A percentile compares a stretch with the other conserved stretches of the same genome.
These are phyloP conservation scores for Hetaerina titia DNA, from an alignment of 2,888 invertebrate genomes.

Conservation along the genomic window DNA sequence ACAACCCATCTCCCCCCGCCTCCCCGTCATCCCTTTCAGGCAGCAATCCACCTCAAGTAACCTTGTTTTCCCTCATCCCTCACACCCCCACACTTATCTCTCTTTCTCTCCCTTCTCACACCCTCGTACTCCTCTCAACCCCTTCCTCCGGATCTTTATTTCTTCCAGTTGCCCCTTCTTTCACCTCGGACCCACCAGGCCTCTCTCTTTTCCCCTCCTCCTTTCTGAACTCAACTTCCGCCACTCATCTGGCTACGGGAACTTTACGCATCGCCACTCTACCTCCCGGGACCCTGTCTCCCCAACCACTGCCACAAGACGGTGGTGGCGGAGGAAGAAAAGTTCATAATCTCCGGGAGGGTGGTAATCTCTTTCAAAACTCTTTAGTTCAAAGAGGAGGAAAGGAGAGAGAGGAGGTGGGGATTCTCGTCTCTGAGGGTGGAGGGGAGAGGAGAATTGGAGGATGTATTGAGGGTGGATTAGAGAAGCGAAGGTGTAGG, in stretches of 20 bases:
- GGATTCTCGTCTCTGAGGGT: not conserved
- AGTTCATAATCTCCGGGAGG: constrained; percentile 22
- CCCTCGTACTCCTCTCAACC: not conserved
- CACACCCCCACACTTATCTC: not conserved
- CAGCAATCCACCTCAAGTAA: not conserved
- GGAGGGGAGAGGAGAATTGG: not conserved
- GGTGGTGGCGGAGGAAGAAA: not conserved
- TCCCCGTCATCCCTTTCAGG: too few relatives aligned
- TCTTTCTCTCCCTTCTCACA: not conserved
- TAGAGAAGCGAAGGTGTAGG: not conserved
- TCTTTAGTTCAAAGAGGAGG: not conserved
- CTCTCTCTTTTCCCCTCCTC: too few relatives aligned
- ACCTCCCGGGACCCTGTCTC: not conserved
- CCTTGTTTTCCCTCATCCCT: not conserved
- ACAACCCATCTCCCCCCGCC: too few relatives aligned
- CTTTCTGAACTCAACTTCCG: not conserved
- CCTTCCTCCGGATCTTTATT: not conserved
- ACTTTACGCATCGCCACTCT: not conserved
- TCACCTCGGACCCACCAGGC: not conserved
- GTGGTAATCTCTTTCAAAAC: constrained; percentile 35
- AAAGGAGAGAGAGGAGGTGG: not conserved
- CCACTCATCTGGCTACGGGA: constrained; percentile 19
- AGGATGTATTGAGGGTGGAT: not conserved
- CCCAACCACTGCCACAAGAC: not conserved
- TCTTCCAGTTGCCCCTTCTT: not conserved